Percentiles rank a stretch among this genome's conserved stretches.
Evolutionary conservation across 1,140 invertebrate genomes (phyloP).

Genomic region (Tyrophagus putrescentiae): DNA sequence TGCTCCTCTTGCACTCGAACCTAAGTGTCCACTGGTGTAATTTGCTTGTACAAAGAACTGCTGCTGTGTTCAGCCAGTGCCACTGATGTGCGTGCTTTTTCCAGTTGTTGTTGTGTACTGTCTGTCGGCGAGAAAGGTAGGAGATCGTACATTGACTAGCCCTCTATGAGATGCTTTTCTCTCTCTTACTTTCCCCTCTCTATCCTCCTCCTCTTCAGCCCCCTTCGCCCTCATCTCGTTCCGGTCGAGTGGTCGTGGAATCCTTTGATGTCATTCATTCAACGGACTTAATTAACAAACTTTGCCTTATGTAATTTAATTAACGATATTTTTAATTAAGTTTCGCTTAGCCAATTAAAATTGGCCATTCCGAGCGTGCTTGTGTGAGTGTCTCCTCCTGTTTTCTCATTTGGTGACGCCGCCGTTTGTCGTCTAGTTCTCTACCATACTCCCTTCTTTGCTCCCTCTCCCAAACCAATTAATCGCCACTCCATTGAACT

Average conservation of each 20-base stretch:
- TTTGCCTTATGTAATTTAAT: slow-evolving; percentile 15
- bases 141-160: not conserved
- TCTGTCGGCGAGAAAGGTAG: too few relatives aligned
- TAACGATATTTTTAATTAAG: slow-evolving; percentile 18
- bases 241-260: too few relatives aligned
- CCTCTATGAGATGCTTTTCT: too few relatives aligned
- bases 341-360: not conserved
- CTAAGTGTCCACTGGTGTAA: too few relatives aligned
- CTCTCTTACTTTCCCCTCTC: not conserved
- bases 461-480: not conserved
- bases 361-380: too few relatives aligned
- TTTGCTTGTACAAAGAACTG: too few relatives aligned
- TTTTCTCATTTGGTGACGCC: not conserved
- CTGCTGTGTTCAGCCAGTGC: too few relatives aligned
- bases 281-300: slow-evolving; percentile 16
- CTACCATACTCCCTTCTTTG: not conserved
- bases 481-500: too few relatives aligned
- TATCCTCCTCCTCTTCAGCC: not conserved
- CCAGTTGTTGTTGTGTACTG: too few relatives aligned
- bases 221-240: not conserved
- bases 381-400: too few relatives aligned
- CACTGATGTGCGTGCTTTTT: too few relatives aligned
- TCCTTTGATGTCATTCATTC: slow-evolving; percentile 14
- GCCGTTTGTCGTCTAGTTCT: not conserved
- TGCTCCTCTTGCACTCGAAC: too few relatives aligned